A percentile compares a stretch with the other conserved stretches of the same genome.
phyloP scores from a whole-genome alignment of 2,888 invertebrate genomes.

The Lamproptera curius region DNA sequence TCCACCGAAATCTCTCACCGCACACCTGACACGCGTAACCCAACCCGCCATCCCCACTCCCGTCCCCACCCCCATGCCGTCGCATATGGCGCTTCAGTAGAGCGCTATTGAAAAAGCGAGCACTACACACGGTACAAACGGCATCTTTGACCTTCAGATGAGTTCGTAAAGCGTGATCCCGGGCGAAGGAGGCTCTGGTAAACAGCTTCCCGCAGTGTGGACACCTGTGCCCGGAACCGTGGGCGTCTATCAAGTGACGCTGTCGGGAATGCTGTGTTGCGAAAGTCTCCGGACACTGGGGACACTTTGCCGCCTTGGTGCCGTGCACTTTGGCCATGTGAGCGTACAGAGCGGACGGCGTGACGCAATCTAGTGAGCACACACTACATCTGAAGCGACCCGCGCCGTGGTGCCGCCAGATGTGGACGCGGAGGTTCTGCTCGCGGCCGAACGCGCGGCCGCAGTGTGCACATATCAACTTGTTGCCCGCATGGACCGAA shows the following conservation, averaged over 20 bases:
- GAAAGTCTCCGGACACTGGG: constrained; percentile 64
- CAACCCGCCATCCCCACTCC: constrained; percentile 47
- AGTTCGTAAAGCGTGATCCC: constrained; percentile 59
- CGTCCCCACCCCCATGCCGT: constrained; percentile 73
- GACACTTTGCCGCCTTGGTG: constrained; percentile 65
- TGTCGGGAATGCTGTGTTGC: constrained; percentile 72
- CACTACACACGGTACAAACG: constrained; percentile 62
- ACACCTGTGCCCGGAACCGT: constrained; percentile 65
- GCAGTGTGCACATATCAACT: constrained; percentile 68
- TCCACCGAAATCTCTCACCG: constrained; percentile 32
- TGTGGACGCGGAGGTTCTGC: constrained; percentile 64
- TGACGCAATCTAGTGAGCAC: constrained; percentile 62
- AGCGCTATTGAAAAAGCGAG: constrained; percentile 69
- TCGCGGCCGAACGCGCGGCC: constrained; percentile 65
- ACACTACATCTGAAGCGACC: constrained; percentile 63
- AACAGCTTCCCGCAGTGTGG: constrained; percentile 63
- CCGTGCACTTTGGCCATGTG: constrained; percentile 69
- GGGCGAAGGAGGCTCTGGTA: constrained; percentile 60
- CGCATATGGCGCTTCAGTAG: constrained; percentile 63
- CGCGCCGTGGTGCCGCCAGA: constrained; percentile 66
- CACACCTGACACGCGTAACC: constrained; percentile 38
- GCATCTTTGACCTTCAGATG: constrained; percentile 69
- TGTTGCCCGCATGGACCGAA: constrained; percentile 63
- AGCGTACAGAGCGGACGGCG: constrained; percentile 66
- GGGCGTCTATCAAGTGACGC: constrained; percentile 75